Conservation (phyloP, 2,113 vertebrate genomes). For the Trematomus loennbergii region DNA sequence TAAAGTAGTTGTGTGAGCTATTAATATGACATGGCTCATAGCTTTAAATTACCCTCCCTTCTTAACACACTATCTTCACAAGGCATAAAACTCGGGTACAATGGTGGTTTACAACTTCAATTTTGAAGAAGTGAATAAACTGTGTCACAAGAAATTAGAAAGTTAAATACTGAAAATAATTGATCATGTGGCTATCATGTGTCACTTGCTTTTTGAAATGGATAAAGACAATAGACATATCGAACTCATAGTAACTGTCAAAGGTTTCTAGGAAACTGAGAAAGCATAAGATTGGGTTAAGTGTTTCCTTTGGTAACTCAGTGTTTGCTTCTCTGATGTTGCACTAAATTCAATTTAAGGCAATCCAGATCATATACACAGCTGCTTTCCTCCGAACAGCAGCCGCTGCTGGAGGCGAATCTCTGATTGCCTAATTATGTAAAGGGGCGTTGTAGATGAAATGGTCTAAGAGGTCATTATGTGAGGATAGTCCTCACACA, state of each 20-base stretch:
- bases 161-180: neutral
- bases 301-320: conserved; percentile 13
- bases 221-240: neutral
- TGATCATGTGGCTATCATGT: neutral
- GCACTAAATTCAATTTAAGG: conserved; percentile 20
- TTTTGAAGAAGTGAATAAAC: neutral
- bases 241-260: neutral
- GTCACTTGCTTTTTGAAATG: neutral
- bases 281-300: conserved; percentile 19
- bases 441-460: conserved; percentile 19
- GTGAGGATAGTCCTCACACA: conserved; percentile 9
- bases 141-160: neutral
- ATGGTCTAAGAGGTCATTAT: conserved; percentile 49
- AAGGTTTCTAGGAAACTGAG: neutral
- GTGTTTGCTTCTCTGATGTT: conserved; percentile 32
- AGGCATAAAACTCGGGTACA: neutral
- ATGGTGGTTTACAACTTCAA: neutral
- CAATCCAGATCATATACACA: conserved; percentile 6
- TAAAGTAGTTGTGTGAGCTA: neutral
- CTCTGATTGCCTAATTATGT: conserved; percentile 58
- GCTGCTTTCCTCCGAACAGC: conserved; percentile 34
- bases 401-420: conserved; percentile 45
- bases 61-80: neutral
- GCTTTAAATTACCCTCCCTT: neutral
- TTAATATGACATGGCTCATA: neutral